Conservation (phyloP, 2,888 invertebrate species). For the Timema podura region DNA sequence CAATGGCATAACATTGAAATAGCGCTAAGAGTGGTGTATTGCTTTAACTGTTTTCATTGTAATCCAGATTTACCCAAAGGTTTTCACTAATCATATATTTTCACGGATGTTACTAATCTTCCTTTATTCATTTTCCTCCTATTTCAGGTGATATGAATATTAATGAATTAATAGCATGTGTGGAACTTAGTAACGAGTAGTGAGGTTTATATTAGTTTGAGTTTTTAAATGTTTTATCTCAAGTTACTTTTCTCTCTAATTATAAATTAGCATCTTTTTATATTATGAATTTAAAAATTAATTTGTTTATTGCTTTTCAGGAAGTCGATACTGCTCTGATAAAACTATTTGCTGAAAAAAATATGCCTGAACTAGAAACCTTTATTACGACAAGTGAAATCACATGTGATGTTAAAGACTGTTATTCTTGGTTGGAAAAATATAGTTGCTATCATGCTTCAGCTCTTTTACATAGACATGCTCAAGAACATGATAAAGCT, state of each 20-base stretch:
- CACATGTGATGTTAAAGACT: slow-evolving; percentile 42
- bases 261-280: slow-evolving; percentile 8
- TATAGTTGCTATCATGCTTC: slow-evolving; percentile 43
- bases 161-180: no score
- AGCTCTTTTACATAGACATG: slow-evolving; percentile 43
- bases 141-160: no score
- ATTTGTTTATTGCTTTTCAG: slow-evolving; percentile 36
- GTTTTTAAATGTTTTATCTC: slow-evolving; percentile 9
- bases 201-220: no score
- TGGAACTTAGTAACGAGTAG: no score
- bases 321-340: slow-evolving; percentile 46
- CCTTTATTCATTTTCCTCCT: no score
- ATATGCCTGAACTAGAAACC: slow-evolving; percentile 26
- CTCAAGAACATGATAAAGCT: slow-evolving; percentile 45
- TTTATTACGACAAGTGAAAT: slow-evolving; percentile 28
- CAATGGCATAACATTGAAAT: no score
- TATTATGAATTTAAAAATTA: neutral
- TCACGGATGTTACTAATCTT: no score
- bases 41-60: no score
- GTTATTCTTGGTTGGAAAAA: slow-evolving; percentile 44
- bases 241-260: slow-evolving; percentile 4
- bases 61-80: no score
- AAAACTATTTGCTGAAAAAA: slow-evolving; percentile 38
- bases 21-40: no score
- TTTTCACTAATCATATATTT: no score